Evolutionary conservation across 2,113 vertebrate species (phyloP).

Genomic region (Phalacrocorax aristotelis): DNA sequence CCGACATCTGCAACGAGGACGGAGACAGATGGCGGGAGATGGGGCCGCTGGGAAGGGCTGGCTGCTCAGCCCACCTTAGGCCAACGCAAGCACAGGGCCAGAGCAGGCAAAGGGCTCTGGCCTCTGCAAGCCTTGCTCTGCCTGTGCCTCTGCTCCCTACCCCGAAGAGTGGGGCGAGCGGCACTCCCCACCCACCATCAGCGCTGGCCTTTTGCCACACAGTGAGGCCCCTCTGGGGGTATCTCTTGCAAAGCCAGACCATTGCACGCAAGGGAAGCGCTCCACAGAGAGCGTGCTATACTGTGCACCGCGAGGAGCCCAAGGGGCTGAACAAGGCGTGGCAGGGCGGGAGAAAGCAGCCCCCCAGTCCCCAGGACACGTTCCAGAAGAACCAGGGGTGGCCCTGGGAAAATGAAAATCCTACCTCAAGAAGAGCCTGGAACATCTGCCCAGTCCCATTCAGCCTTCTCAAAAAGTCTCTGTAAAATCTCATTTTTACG

Average conservation of each 20-base stretch:
- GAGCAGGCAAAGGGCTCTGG: neutral
- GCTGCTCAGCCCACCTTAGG: neutral
- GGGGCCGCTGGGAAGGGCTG: neutral
- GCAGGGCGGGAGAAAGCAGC: neutral
- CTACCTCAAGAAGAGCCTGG: neutral
- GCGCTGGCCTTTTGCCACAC: neutral
- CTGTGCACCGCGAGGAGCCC: neutral
- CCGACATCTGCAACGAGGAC: neutral
- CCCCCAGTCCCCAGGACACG: neutral
- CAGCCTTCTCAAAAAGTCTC: neutral
- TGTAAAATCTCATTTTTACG: neutral
- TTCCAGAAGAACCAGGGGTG: neutral
- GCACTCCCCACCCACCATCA: neutral
- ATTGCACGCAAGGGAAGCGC: too few species aligned
- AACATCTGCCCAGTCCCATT: neutral
- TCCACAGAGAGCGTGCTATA: too few species aligned
- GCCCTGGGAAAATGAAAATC: neutral
- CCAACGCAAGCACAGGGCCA: neutral
- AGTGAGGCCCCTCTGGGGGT: too few species aligned
- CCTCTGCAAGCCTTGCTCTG: neutral
- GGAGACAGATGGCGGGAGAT: neutral
- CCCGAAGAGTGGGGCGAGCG: neutral
- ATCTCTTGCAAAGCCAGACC: too few species aligned
- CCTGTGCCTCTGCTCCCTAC: neutral
- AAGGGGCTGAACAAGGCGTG: neutral